Evolutionary conservation across 2,888 invertebrate genomes (phyloP).

Genomic region (Leptopilina syphax): DNA sequence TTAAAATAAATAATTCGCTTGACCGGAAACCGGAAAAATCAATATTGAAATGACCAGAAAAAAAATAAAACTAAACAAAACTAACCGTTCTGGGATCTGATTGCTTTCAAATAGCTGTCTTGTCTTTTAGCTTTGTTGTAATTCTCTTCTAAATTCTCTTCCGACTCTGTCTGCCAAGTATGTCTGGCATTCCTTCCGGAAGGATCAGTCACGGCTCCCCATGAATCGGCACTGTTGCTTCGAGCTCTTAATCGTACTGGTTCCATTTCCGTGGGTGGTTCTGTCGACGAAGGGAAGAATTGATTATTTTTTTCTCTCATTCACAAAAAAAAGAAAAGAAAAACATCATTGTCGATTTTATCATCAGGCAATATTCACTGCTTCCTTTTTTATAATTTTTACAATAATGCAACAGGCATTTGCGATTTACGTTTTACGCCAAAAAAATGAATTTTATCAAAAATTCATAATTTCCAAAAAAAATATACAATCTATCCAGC

Average conservation of each 20-base stretch:
- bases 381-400: neutral
- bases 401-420: slow-evolving; percentile 26
- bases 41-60: neutral
- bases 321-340: neutral
- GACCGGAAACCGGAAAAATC: no score
- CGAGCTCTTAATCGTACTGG: slow-evolving; percentile 77
- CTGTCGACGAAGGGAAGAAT: slow-evolving; percentile 54
- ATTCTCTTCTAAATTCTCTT: slow-evolving; percentile 60
- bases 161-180: slow-evolving; percentile 68
- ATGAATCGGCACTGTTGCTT: slow-evolving; percentile 80
- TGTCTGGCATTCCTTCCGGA: slow-evolving; percentile 63
- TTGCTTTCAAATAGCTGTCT: slow-evolving; percentile 77
- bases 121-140: slow-evolving; percentile 74
- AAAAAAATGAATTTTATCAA: neutral
- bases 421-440: neutral
- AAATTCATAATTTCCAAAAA: no score
- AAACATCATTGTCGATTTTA: neutral
- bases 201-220: slow-evolving; percentile 73
- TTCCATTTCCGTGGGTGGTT: slow-evolving; percentile 70
- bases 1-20: no score
- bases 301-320: slow-evolving; percentile 3
- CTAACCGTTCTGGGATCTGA: slow-evolving; percentile 72
- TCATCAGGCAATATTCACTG: slow-evolving; percentile 34
- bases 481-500: no score
- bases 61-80: slow-evolving; percentile 41